Conservation (phyloP, 2,113 vertebrate genomes). For the Scortum barcoo region DNA sequence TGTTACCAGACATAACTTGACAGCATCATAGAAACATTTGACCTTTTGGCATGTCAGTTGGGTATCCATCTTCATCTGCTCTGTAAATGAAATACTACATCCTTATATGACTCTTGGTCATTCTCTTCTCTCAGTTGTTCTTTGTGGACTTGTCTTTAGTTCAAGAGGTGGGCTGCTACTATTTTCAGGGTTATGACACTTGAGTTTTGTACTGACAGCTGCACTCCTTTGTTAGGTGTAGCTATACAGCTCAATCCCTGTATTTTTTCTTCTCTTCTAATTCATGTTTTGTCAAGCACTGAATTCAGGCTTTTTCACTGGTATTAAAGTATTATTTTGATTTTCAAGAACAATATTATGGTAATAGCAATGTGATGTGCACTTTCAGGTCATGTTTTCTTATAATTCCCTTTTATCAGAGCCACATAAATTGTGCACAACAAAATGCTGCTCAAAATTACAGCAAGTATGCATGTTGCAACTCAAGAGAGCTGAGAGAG, state of each 20-base stretch:
- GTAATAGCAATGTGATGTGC: neutral
- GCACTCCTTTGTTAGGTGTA: neutral
- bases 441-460: neutral
- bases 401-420: neutral
- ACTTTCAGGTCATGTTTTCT: neutral
- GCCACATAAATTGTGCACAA: neutral
- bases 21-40: conserved; percentile 20
- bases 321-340: neutral
- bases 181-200: neutral
- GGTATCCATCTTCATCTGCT: conserved; percentile 24
- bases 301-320: neutral
- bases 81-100: conserved; percentile 16
- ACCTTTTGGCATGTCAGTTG: neutral
- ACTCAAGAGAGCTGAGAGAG: neutral
- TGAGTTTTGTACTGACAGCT: neutral
- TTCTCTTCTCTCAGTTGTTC: neutral
- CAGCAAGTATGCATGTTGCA: neutral
- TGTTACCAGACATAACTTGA: conserved; percentile 10
- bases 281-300: conserved; percentile 15
- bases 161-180: neutral
- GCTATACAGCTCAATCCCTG: neutral
- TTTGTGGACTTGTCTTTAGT: neutral
- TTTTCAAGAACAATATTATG: neutral
- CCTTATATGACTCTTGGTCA: conserved; percentile 3
- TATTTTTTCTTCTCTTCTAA: neutral